A percentile compares a stretch with the other conserved stretches of the same genome.
These are phyloP conservation scores for Dolichotis patagonum DNA, from an alignment of 2,113 vertebrate species.

Conservation along the genomic window DNA sequence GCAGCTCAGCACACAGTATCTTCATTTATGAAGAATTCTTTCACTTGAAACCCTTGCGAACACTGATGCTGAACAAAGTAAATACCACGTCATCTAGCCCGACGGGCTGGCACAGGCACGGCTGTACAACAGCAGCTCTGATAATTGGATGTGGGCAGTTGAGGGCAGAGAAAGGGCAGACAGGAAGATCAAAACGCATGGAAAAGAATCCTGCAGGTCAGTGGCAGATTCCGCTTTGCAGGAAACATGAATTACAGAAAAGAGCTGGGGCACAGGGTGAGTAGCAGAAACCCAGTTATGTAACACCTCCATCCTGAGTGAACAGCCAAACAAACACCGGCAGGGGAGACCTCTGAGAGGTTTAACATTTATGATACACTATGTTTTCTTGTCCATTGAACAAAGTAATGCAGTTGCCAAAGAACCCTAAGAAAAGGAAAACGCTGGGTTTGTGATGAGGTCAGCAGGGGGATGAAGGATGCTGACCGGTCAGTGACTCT, in stretches of 20 bases:
- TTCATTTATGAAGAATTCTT: background rate
- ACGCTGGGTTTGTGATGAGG: background rate
- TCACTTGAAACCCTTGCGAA: slow-evolving; percentile 13
- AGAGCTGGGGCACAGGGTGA: background rate
- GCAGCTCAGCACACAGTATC: background rate
- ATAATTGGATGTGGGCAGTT: background rate
- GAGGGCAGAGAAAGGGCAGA: background rate
- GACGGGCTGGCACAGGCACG: fast-evolving
- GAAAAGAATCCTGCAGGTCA: slow-evolving; percentile 17
- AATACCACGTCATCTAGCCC: background rate
- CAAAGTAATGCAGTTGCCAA: background rate
- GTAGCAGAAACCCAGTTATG: fast-evolving
- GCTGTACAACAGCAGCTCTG: fast-evolving
- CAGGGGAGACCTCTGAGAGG: background rate
- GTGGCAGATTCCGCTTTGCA: slow-evolving; percentile 13
- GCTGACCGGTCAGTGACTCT: background rate
- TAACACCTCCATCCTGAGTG: background rate
- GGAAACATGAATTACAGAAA: background rate
- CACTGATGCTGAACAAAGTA: background rate
- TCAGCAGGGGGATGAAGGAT: background rate
- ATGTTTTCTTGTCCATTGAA: background rate
- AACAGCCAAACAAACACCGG: background rate
- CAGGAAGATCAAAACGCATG: background rate
- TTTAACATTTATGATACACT: background rate
- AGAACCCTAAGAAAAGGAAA: background rate